Evolutionary conservation across 2,113 vertebrate genomes (phyloP), one percentile per base, ranked within the genome.

Genomic region (Planiliza haematocheilus): DNA sequence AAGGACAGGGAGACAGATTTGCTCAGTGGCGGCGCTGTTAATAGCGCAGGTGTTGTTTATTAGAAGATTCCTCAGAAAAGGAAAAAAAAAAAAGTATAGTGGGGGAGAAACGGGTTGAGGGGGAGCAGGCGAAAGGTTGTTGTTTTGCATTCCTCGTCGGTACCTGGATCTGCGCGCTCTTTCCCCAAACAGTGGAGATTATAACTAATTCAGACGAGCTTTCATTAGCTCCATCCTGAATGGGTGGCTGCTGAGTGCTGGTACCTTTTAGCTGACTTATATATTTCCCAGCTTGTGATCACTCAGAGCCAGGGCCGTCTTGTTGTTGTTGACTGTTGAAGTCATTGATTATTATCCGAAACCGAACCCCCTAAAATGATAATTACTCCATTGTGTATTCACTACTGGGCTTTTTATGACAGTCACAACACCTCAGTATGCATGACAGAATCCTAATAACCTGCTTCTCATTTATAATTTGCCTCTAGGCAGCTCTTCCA

Each of bases 371-470:
- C 55, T 63, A 60, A 81, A 83, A 84, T 77, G 38, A 66, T 82
- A 89, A 89, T 89, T 85, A 88, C 79, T 43, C 58, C 69, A 62
- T 48, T 64, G 68, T 83, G 72, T 74, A 83, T 85, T 84, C 77
- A 58, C 80, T 61, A 14, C 49, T 78, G 77, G 61, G 78, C 70
- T 74, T 85, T 90, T 90, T 89, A 84, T 86, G 85, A 85, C 77
- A 86, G 69, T 84, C 88, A 75, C 78, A 88, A 86, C 72, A 81
- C 86, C 88, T 90, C 82, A 85, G 79, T 84, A 89, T 93, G 90
- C 92, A 81, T 90, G 92, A 91, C 89, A 91, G 85, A 87, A 90
- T 92, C 87, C 84, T 93, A 93, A 94, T 92, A 93, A 91, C 87
- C 81, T 81, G 83, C 86, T 88, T 86, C 87, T 92, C 88, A 87